Evolutionary conservation across 2,113 vertebrate species (phyloP).

Genomic region (Otis tarda): DNA sequence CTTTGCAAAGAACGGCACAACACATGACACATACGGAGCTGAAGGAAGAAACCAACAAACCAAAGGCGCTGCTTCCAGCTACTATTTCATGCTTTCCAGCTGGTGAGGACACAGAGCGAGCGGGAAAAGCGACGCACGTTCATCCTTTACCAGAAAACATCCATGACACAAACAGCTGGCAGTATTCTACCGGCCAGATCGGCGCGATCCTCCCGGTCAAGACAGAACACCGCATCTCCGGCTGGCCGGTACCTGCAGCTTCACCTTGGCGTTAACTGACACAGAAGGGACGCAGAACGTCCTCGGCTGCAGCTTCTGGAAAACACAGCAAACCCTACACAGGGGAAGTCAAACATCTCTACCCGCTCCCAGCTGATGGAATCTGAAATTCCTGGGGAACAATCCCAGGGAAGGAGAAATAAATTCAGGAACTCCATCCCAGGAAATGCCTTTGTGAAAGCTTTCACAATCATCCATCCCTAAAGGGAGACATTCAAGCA

Average conservation of each 20-base stretch:
- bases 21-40: accelerated
- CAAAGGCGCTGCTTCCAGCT: neutral
- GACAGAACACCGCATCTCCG: neutral
- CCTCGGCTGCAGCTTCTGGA: neutral
- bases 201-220: neutral
- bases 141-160: neutral
- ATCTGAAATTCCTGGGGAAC: neutral
- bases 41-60: neutral
- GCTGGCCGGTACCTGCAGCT: neutral
- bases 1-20: neutral
- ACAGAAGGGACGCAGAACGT: neutral
- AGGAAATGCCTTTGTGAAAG: neutral
- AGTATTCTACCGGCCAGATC: accelerated
- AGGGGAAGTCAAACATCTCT: neutral
- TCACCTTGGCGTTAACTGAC: neutral
- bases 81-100: neutral
- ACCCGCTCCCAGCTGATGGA: neutral
- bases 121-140: neutral
- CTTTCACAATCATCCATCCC: neutral
- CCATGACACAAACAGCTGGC: neutral
- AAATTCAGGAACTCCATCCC: neutral
- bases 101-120: neutral
- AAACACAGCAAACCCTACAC: neutral
- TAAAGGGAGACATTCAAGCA: neutral
- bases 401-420: neutral